These are phyloP conservation scores for Apteryx mantelli DNA, from an alignment of 2,113 vertebrate genomes.

Conservation along the genomic window DNA sequence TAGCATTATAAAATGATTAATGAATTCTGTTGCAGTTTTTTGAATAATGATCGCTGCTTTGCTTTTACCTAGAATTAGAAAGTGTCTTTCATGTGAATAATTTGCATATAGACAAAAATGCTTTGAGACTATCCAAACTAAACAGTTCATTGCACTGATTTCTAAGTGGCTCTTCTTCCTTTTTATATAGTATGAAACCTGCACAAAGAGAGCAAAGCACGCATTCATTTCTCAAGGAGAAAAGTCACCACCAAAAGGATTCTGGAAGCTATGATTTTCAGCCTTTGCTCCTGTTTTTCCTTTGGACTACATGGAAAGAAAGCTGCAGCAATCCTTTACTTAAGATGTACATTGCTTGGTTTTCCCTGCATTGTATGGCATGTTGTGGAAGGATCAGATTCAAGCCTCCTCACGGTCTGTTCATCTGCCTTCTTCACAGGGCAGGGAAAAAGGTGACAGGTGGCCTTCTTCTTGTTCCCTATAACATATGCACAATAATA, in stretches of 20 bases:
- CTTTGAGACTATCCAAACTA: neutral
- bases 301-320: neutral
- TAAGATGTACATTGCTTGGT: neutral
- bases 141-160: neutral
- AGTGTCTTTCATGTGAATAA: neutral
- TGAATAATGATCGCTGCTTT: neutral
- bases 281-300: accelerated
- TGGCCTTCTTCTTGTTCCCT: neutral
- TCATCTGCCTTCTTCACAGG: neutral
- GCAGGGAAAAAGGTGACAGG: neutral
- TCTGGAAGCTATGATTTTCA: neutral
- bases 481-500: neutral
- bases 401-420: neutral
- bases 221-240: neutral
- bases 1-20: neutral
- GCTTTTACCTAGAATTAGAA: neutral
- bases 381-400: neutral
- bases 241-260: neutral
- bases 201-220: neutral
- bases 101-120: neutral
- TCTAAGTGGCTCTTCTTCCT: neutral
- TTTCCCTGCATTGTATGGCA: neutral
- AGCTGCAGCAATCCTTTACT: neutral
- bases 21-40: neutral
- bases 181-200: neutral